Base-by-base conservation (phyloP, 2,888 invertebrate species). In the Brachyptera putata region DNA sequence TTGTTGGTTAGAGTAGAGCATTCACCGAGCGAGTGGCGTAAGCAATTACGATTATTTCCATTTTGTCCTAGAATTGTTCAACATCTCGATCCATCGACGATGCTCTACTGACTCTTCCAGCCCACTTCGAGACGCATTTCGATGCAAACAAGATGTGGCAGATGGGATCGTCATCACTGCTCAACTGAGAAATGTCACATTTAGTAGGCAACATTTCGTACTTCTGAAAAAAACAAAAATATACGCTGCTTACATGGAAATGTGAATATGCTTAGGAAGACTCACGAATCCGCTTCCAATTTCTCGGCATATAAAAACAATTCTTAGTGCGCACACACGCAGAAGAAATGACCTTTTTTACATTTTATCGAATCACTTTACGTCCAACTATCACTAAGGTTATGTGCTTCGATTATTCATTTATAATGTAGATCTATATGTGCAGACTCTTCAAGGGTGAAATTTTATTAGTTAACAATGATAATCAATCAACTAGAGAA, bases 71-170 rank as follows among this genome's bases (percentile, higher is more conserved):
- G 77, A 89, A 89, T 73, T 89, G 89, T 72, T 85, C 84, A 56
- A 79, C 84, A 58, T 81, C 75, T 67, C 78, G 90, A 39, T 83
- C 82, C 7, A 74, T 83, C 1, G 84, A 84, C 24, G 90, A 90
- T 66, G 89, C 89, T 2, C 74, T 90, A 61, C 75, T 83, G 60
- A 89, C 89, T 0, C 85, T 90, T 21, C 90, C 90, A 1, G 83
- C 84, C 2, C 90, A 90, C 75, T 88, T 82, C 70, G 64, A 64
- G 26, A 37, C 56, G 7, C 46, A 90, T 75, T 88, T 82, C 70
- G 64, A 64, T 41, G 39, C 56, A 3, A 37, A 82, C 4, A 66
- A 68, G 60, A 59, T 65, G 30, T 67, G 66, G 67, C 59, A 63
- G 46, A 21, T 60, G 36, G 56, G 57, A 9, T 36, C 48, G 5